These are phyloP conservation scores for Mesorhabditis spiculigera DNA, from an alignment of 2,888 invertebrate genomes.

Conservation along the genomic window DNA sequence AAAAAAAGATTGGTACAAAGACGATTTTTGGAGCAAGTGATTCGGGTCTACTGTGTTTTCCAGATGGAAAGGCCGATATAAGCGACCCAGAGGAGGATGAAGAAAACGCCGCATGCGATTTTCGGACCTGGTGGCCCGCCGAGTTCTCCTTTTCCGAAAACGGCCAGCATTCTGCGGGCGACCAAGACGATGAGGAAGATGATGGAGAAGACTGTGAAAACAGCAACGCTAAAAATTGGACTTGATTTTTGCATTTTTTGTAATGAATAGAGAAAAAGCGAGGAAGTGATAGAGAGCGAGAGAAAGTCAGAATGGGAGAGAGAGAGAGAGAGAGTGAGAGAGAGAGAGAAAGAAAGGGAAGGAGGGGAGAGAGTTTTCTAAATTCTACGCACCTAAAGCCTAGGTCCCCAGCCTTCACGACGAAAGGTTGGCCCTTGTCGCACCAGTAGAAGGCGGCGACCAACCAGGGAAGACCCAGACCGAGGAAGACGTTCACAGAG, in stretches of 20 bases:
- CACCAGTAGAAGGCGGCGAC: constrained; percentile 65
- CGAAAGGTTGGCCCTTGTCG: constrained; percentile 60
- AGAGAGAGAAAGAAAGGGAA: no score
- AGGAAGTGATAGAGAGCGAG: not conserved
- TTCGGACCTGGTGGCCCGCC: constrained; percentile 64
- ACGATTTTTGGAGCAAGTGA: no score
- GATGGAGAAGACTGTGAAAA: constrained; percentile 64
- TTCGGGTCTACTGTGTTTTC: constrained; percentile 10
- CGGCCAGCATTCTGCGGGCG: constrained; percentile 61
- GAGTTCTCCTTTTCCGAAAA: constrained; percentile 64
- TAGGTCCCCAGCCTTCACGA: constrained; percentile 61
- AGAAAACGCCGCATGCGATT: constrained; percentile 59
- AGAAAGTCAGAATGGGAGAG: no score
- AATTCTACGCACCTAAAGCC: constrained; percentile 53
- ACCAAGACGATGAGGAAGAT: constrained; percentile 63
- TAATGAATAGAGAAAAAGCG: not conserved
- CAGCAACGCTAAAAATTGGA: constrained; percentile 64
- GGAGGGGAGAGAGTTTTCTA: not conserved
- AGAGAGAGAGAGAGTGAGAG: no score
- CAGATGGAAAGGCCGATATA: constrained; percentile 59
- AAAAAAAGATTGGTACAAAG: no score
- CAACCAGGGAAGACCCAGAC: constrained; percentile 67
- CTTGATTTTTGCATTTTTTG: not conserved
- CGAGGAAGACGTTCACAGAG: constrained; percentile 69
- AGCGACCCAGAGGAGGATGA: constrained; percentile 63